Evolutionary conservation across 2,113 vertebrate species (phyloP).

Genomic region (Apaloderma vittatum): DNA sequence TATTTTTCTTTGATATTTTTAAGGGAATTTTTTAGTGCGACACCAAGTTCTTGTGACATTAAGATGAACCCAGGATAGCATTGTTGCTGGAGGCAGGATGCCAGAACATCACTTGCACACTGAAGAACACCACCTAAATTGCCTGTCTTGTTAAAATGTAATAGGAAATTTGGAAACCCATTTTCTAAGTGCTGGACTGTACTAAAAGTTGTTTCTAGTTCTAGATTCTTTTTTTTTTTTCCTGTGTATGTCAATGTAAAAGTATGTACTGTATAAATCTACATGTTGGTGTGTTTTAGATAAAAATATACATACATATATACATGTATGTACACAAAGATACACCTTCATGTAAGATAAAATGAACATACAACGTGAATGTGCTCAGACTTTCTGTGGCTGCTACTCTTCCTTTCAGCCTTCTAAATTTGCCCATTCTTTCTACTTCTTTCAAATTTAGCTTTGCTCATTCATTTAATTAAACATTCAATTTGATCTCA

Average conservation of each 20-base stretch:
- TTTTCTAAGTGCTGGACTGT: background rate
- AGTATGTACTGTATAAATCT: background rate
- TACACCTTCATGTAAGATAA: background rate
- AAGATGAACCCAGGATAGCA: background rate
- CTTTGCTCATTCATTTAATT: background rate
- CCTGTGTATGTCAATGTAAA: background rate
- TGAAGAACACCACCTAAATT: constrained; percentile 6
- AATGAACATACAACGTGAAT: background rate
- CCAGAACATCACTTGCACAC: constrained; percentile 1
- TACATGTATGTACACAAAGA: fast-evolving
- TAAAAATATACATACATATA: background rate
- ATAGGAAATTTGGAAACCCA: constrained; percentile 2
- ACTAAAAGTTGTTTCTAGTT: background rate
- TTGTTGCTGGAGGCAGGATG: constrained; percentile 17
- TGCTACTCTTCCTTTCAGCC: background rate
- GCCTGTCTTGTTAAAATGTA: constrained; percentile 31
- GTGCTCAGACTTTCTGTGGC: background rate
- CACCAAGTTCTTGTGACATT: constrained; percentile 45
- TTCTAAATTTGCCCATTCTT: background rate
- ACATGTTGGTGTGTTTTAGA: background rate
- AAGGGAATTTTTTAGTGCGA: constrained; percentile 1
- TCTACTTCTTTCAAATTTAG: background rate
- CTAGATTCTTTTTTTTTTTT: background rate
- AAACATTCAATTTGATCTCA: background rate
- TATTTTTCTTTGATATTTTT: background rate